Evolutionary conservation across 2,888 invertebrate genomes (phyloP).

Genomic region (Orgyia antiqua): DNA sequence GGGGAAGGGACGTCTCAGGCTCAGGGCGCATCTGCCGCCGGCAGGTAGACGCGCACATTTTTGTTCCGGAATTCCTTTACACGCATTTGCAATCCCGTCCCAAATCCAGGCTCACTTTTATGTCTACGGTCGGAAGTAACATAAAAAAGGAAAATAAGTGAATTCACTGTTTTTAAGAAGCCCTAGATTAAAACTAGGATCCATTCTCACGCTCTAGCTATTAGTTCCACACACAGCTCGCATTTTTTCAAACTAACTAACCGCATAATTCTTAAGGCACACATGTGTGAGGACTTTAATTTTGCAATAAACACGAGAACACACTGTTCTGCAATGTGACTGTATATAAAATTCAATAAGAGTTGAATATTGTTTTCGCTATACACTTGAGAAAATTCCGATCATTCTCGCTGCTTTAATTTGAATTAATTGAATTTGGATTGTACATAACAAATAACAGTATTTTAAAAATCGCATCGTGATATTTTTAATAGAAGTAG

Average conservation of each 20-base stretch:
- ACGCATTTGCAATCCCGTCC: conserved; percentile 71
- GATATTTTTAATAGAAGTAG: too few relatives aligned
- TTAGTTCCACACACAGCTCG: conserved; percentile 27
- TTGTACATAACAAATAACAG: too few relatives aligned
- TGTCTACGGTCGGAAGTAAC: conserved; percentile 25
- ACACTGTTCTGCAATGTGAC: conserved; percentile 30
- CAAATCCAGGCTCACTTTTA: conserved; percentile 24
- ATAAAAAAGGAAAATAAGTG: conserved; percentile 18
- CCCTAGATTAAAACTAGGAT: too few relatives aligned
- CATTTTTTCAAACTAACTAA: conserved; percentile 44
- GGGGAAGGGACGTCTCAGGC: conserved; percentile 12
- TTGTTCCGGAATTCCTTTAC: conserved; percentile 71
- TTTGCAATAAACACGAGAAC: conserved; percentile 35
- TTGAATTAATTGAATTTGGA: too few relatives aligned
- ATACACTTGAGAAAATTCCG: too few relatives aligned
- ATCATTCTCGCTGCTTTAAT: too few relatives aligned
- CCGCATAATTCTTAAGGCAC: conserved; percentile 40
- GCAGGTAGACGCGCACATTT: conserved; percentile 66
- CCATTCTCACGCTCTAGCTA: conserved; percentile 31
- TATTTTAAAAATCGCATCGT: too few relatives aligned
- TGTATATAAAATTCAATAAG: conserved; percentile 24
- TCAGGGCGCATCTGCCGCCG: conserved; percentile 45
- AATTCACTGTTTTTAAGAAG: conserved; percentile 14
- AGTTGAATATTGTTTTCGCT: conserved; percentile 17
- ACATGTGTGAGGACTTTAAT: conserved; percentile 31